Base-by-base conservation (phyloP, 2,113 vertebrate species). In the Cromileptes altivelis region DNA sequence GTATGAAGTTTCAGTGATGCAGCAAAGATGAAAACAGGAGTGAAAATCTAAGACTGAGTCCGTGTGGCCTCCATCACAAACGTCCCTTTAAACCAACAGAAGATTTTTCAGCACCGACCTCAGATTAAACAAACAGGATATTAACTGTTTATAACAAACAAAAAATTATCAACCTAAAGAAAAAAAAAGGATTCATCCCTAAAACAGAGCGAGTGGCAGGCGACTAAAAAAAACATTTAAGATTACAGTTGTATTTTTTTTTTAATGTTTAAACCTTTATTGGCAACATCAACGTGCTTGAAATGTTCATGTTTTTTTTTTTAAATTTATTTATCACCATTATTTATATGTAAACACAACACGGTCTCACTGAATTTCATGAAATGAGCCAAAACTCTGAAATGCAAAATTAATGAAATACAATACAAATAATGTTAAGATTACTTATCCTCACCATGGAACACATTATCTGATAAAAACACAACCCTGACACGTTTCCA, bases 321-420 rank as follows among this genome's bases (percentile, higher is more conserved):
- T 78, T n/a, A n/a, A n/a, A n/a, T n/a, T 40, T 55, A 70, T 77
- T 65, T 23, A 70, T 77, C 74, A 77, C 67, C 72, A 71, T 82
- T 63, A 71, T 80, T 62, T 65, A 82, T 60, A 82, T 78, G 75
- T 78, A 83, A 83, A 83, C 81, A 75, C 70, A 71, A 65, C 81
- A 83, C 80, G 63, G 80, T 63, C 80, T 82, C 57, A 81, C 74
- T 27, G 50, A 65, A 64, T 65, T 70, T 71, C 58, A 71, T 78
- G 74, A 83, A 77, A 83, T 70, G 81, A 83, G 67, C 74, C 52
- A 50, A 64, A 82, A 82, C 80, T 82, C 52, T 56, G 70, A 81
- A 81, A 81, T 67, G 79, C 65, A 62, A 76, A 82, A 52, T 13
- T 0, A 73, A 65, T 60, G 9, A 65, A 81, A 72, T 15, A 71